Base-by-base conservation (phyloP, 2,888 invertebrate species). In the Oligia fasciuncula region DNA sequence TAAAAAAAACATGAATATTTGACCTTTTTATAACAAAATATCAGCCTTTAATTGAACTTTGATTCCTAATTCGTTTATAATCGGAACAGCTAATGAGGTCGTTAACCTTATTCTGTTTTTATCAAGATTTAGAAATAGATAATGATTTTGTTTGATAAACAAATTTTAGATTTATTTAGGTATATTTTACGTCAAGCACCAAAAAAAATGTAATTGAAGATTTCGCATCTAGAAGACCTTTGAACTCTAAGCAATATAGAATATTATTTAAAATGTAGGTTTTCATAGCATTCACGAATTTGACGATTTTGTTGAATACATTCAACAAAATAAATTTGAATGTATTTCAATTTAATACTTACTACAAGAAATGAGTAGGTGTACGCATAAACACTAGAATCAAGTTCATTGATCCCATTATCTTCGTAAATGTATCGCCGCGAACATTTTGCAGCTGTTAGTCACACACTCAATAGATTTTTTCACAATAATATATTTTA, bases 371-470 rank as follows among this genome's bases (percentile, higher is more conserved):
- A 74, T 67, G 71, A 75, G 80, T 84, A 79, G 89, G 82, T 73
- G 85, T 79, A 66, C 77, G 69, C 57, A 82, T 79, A 86, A 86
- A 89, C 70, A 90, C 80, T 90, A 87, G 86, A 89, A 90, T 88
- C 80, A 89, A 87, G 95, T 93, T 93, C 94, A 85, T 86, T 86
- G 94, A 93, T 93, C 94, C 86, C 90, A 88, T 92, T 93, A 93
- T 94, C 93, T 92, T 89, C 90, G 91, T 88, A 84, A 86, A 91
- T 86, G 88, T 91, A 90, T 89, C 85, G 86, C 73, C 78, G 87
- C 87, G 81, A 90, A 91, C 92, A 80, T 91, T 92, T 91, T 87
- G 88, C 93, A 94, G 93, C 93, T 94, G 94, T 92, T 90, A 82
- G 60, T 79, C 71, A 80, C 73, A 57, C 51, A 79, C 73, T 68